These are phyloP conservation scores for Alfaro cultratus DNA, from an alignment of 2,797 vertebrate genomes.

Conservation along the genomic window DNA sequence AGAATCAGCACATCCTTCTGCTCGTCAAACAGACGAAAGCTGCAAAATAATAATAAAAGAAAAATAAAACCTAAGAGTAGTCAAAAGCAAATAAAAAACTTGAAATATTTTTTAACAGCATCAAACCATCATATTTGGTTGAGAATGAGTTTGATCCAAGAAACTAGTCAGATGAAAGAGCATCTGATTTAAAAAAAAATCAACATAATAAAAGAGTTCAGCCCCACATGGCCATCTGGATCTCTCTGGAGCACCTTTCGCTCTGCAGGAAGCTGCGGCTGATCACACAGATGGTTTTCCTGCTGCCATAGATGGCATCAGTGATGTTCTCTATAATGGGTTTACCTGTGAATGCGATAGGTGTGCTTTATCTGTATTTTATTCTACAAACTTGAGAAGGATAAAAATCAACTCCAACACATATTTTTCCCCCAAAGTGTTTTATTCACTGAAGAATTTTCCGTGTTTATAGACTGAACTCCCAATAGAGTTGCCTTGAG, in stretches of 20 bases:
- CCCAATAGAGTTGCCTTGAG: not conserved
- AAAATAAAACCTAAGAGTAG: too few species aligned
- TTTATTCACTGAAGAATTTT: not conserved
- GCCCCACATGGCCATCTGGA: conserved; percentile 66
- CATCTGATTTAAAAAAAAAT: not conserved
- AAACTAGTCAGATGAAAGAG: not conserved
- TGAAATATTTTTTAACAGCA: too few species aligned
- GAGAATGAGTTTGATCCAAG: too few species aligned
- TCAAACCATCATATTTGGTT: too few species aligned
- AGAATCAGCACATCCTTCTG: conserved; percentile 62
- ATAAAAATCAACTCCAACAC: not conserved
- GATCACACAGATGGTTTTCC: too few species aligned
- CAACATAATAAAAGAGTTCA: too few species aligned
- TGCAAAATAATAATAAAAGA: conserved; percentile 3
- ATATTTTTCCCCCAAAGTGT: not conserved
- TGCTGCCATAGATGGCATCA: conserved; percentile 74
- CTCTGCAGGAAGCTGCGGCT: conserved; percentile 67
- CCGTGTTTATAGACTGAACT: conserved; percentile 5
- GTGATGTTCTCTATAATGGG: conserved; percentile 77
- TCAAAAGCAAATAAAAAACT: too few species aligned
- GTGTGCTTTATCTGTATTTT: not conserved
- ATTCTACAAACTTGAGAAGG: not conserved
- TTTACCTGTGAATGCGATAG: conserved; percentile 43
- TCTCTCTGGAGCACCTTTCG: conserved; percentile 73
- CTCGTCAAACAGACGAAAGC: conserved; percentile 65